Evolutionary conservation across 2,113 vertebrate species (phyloP).

Genomic region (Trachemys scripta): DNA sequence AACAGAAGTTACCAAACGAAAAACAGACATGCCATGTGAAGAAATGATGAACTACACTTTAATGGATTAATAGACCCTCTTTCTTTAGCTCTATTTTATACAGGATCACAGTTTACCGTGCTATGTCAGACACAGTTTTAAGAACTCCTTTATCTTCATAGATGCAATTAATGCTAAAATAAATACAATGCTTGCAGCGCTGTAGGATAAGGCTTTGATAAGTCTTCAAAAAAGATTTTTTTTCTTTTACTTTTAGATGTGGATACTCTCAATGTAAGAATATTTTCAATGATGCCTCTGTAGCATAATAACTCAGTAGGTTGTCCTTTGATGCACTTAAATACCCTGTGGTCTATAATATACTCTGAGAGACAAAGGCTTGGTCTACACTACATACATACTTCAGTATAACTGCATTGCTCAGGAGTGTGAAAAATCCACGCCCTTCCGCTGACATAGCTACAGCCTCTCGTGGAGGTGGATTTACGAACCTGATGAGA

Average conservation of each 20-base stretch:
- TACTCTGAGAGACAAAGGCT: neutral
- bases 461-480: no score
- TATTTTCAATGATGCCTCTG: neutral
- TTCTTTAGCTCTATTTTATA: neutral
- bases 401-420: no score
- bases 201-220: neutral
- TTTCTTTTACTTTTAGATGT: neutral
- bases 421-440: neutral
- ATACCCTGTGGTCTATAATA: neutral
- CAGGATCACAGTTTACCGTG: neutral
- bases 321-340: neutral
- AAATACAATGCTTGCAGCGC: neutral
- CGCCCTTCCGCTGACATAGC: neutral
- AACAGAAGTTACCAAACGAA: neutral
- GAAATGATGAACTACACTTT: neutral
- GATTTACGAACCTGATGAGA: no score
- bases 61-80: neutral
- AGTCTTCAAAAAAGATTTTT: neutral
- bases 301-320: neutral
- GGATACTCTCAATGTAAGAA: neutral
- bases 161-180: neutral
- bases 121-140: neutral
- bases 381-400: neutral
- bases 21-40: neutral
- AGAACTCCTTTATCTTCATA: neutral